phyloP scores from a whole-genome alignment of 1,140 invertebrate species.

The Trachelipus rathkii region DNA sequence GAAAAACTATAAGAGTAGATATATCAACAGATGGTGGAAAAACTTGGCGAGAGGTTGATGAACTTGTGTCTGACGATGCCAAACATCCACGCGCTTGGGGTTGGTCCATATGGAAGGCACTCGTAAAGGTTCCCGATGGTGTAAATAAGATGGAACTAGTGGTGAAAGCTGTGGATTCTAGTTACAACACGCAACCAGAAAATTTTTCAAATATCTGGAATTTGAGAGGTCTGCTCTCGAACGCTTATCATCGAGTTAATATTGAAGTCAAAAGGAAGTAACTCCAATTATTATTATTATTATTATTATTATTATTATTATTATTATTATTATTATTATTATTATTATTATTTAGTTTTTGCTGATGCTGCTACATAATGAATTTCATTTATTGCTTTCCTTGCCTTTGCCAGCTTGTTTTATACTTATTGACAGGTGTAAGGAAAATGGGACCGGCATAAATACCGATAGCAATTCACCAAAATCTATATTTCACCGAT shows the following conservation, averaged over 20 bases:
- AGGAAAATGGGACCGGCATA: too few species aligned
- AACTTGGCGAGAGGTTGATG: slow-evolving; percentile 75
- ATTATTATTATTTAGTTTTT: too few species aligned
- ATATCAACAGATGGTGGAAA: slow-evolving; percentile 74
- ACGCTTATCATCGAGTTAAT: slow-evolving; percentile 87
- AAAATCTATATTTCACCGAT: too few species aligned
- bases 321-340: too few species aligned
- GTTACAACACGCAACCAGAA: slow-evolving; percentile 97
- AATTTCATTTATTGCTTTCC: too few species aligned
- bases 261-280: slow-evolving; percentile 52
- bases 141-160: slow-evolving; percentile 69
- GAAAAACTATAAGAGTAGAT: slow-evolving; percentile 81
- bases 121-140: slow-evolving; percentile 59
- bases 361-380: too few species aligned
- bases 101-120: slow-evolving; percentile 85
- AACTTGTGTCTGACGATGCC: slow-evolving; percentile 58
- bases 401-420: too few species aligned
- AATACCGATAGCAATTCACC: too few species aligned
- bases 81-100: slow-evolving; percentile 65
- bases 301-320: too few species aligned
- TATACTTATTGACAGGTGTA: too few species aligned
- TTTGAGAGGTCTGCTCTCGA: slow-evolving; percentile 89
- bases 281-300: too few species aligned
- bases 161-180: slow-evolving; percentile 89
- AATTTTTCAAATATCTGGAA: slow-evolving; percentile 92